phyloP scores from a whole-genome alignment of 53 echinoderm and acorn worm species.

The Actinopyga echinites region DNA sequence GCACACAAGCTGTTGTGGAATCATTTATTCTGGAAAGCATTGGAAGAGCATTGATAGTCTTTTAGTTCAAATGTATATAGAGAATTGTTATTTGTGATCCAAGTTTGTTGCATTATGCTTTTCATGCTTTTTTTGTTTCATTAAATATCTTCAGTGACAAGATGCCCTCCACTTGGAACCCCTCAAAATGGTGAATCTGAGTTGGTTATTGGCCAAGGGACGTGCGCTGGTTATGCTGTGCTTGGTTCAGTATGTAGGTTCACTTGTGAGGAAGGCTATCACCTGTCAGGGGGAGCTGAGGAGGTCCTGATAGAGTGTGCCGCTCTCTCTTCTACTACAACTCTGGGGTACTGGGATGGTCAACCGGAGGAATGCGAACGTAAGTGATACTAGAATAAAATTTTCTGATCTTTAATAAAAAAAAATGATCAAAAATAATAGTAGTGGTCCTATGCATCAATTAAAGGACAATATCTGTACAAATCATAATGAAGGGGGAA shows the following conservation, averaged over 20 bases:
- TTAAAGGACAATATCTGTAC: too few species aligned
- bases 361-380: conserved; percentile 4
- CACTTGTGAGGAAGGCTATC: conserved; percentile 61
- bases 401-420: neutral
- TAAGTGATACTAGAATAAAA: neutral
- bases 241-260: conserved; percentile 68
- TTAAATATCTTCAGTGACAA: conserved; percentile 55
- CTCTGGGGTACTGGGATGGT: neutral
- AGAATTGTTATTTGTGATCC: too few species aligned
- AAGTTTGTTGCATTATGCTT: too few species aligned
- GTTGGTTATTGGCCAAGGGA: conserved; percentile 56
- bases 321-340: neutral
- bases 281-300: conserved; percentile 32
- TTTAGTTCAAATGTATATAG: too few species aligned
- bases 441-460: too few species aligned
- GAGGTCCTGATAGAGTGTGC: conserved; percentile 20
- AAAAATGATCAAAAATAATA: neutral
- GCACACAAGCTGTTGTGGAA: too few species aligned
- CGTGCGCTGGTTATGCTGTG: conserved; percentile 47
- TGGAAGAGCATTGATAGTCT: too few species aligned
- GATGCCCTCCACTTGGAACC: conserved; percentile 57
- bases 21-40: too few species aligned
- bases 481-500: too few species aligned
- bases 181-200: conserved; percentile 59
- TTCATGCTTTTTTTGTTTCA: too few species aligned